Percentiles rank a stretch among this genome's conserved stretches.
phyloP scores from a whole-genome alignment of 2,888 invertebrate species.

The Cantharis lateralis region DNA sequence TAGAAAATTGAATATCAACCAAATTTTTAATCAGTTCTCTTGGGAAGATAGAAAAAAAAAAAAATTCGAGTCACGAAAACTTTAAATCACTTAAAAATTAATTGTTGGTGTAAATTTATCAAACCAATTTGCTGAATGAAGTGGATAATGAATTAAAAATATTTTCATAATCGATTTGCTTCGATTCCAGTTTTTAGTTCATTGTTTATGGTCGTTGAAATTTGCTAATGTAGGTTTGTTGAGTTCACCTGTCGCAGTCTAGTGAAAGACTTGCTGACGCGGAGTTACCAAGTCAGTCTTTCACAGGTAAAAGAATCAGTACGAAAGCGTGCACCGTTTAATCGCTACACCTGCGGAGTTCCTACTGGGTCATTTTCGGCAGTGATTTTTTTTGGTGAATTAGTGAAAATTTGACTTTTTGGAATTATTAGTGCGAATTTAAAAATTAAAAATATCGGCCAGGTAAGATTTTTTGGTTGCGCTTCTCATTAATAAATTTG shows the following conservation, averaged over 20 bases:
- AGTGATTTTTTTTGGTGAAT: conserved; percentile 25
- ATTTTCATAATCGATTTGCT: neutral
- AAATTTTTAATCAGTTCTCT: too few species aligned
- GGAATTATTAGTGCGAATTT: neutral
- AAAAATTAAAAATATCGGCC: neutral
- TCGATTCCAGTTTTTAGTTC: neutral
- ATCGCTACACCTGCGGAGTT: conserved; percentile 30
- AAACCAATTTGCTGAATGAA: neutral
- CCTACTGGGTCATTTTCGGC: conserved; percentile 28
- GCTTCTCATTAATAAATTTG: neutral
- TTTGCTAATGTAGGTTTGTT: conserved; percentile 23
- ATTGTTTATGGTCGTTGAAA: conserved; percentile 14
- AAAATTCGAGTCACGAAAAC: neutral
- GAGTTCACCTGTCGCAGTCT: conserved; percentile 39
- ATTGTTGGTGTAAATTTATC: neutral
- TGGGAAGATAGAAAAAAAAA: neutral
- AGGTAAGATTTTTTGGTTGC: neutral
- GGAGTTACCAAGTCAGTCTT: conserved; percentile 41
- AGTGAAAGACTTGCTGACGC: conserved; percentile 34
- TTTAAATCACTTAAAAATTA: neutral
- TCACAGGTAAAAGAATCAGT: conserved; percentile 38
- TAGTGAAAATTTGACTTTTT: conserved; percentile 5
- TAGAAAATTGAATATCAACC: too few species aligned
- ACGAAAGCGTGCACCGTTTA: conserved; percentile 29
- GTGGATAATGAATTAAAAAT: neutral